Conservation (phyloP, 2,113 vertebrate species). For the Myotis yumanensis region DNA sequence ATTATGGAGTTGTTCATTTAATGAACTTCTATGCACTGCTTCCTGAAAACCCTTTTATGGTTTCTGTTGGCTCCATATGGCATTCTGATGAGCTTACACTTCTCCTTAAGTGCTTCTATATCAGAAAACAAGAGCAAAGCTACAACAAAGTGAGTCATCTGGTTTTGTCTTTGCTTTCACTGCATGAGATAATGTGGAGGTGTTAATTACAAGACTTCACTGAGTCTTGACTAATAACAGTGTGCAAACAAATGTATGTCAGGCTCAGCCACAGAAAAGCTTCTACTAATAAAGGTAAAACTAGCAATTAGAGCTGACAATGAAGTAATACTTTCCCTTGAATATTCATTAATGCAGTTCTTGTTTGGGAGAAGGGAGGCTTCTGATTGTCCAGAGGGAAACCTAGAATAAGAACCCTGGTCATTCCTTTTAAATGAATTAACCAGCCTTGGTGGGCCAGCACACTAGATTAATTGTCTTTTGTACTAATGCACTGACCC, state of each 20-base stretch:
- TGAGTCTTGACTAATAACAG: constrained; percentile 89
- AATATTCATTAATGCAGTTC: constrained; percentile 87
- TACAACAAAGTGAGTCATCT: constrained; percentile 89
- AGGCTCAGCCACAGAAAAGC: constrained; percentile 86
- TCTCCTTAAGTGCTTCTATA: constrained; percentile 85
- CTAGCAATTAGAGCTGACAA: constrained; percentile 87
- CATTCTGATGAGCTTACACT: constrained; percentile 83
- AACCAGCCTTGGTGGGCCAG: constrained; percentile 81
- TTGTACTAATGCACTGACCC: constrained; percentile 86
- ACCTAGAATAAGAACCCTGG: constrained; percentile 79
- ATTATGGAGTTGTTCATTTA: constrained; percentile 49
- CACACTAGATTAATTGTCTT: constrained; percentile 84
- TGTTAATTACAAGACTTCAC: constrained; percentile 90
- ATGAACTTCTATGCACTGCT: constrained; percentile 71
- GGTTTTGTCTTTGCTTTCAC: constrained; percentile 87
- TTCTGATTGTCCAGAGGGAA: constrained; percentile 83
- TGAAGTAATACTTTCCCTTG: constrained; percentile 85
- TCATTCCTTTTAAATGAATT: constrained; percentile 85
- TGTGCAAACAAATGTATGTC: constrained; percentile 89
- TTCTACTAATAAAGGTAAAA: constrained; percentile 88
- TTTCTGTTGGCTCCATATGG: constrained; percentile 84
- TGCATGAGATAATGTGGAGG: constrained; percentile 88
- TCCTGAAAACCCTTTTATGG: constrained; percentile 76
- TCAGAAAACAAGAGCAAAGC: constrained; percentile 87
- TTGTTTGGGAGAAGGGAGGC: constrained; percentile 78